Base-by-base conservation (phyloP, 2,888 invertebrate species). In the Eustalomyia histrio region DNA sequence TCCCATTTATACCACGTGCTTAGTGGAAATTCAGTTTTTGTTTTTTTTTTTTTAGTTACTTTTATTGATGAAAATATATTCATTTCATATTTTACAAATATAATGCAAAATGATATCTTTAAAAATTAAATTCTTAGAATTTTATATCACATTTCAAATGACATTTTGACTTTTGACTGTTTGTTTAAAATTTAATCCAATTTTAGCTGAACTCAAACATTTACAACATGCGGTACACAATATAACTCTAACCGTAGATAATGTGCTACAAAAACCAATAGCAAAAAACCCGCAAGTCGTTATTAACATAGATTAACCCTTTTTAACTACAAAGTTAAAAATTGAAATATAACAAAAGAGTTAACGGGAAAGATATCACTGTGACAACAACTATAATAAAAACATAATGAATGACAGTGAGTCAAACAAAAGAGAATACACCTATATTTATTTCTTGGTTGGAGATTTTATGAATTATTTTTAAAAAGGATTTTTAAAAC, bases 231-330 rank as follows among this genome's bases (percentile, higher is more conserved):
- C 52, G 17, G 47, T 52, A 60, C n/a, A 50, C 14, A 50, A 10
- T 16, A 21, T 60, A 53, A 52, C 61, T 78, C n/a, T 58, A 81
- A 78, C 74, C 76, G 76, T 81, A 78, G 60, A 58, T 81, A 76
- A 81, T 76, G 76, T 81, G 76, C 64, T 50, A 71, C 67, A 78
- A 75, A 71, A 67, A 39, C 52, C 17, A 58, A 57, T 78, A 81
- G 73, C 74, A 81, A 78, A 74, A 76, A 78, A 74, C 76, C 81
- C 81, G 81, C 81, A 81, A 81, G 55, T 78, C 76, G 78, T 81
- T 78, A 81, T 81, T 81, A 78, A 57, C 61, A 69, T 18, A 74
- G 71, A 81, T 81, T 81, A 81, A 74, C 74, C 81, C 81, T 78
- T 81, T 81, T 81, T 81, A 71, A 81, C 81, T 81, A 75, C 53